phyloP scores from a whole-genome alignment of 1,140 invertebrate genomes.

The Pantala flavescens region DNA sequence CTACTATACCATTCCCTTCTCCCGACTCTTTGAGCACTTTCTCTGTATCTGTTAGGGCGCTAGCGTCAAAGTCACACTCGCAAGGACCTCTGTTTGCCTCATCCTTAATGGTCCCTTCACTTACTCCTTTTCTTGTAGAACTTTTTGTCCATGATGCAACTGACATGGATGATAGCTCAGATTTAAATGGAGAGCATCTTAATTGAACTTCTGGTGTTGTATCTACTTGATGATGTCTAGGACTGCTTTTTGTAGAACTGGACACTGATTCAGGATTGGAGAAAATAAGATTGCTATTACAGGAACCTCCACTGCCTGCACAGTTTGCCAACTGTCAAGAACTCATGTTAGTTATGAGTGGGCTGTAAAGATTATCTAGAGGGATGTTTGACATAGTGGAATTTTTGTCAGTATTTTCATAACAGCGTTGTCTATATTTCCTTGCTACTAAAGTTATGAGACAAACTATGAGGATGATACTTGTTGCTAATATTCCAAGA shows the following conservation, averaged over 20 bases:
- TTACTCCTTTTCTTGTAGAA: neutral
- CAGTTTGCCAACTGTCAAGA: slow-evolving; percentile 11
- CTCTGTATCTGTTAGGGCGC: neutral
- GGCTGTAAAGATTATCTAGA: slow-evolving; percentile 12
- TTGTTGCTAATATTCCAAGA: neutral
- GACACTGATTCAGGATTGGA: neutral
- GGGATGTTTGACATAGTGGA: slow-evolving; percentile 2
- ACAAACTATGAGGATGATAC: neutral
- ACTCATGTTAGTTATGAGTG: neutral
- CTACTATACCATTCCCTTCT: neutral
- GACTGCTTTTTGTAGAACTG: neutral
- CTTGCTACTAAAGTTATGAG: neutral
- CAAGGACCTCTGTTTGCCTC: neutral
- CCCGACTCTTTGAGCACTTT: neutral
- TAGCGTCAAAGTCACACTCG: neutral
- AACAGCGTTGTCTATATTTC: neutral
- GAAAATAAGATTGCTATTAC: neutral
- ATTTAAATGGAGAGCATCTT: neutral
- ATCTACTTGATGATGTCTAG: neutral
- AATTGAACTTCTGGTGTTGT: neutral
- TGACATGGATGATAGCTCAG: neutral
- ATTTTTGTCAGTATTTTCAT: neutral
- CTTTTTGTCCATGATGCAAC: neutral
- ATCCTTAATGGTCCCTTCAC: neutral
- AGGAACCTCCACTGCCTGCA: neutral